These are phyloP conservation scores for Dynastes hyllus DNA, from an alignment of 2,888 invertebrate genomes.

Conservation along the genomic window DNA sequence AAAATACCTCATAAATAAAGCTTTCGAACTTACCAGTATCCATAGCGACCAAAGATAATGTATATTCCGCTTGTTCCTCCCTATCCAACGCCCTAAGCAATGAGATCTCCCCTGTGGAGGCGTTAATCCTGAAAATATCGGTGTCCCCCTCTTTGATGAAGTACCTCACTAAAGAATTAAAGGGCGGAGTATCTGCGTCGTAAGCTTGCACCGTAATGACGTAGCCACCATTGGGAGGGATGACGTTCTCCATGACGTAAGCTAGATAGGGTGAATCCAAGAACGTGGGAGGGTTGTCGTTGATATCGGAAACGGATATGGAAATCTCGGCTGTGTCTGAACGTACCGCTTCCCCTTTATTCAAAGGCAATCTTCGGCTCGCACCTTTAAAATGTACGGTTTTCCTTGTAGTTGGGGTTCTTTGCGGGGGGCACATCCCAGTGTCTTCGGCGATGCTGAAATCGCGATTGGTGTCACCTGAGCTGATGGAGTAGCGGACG, in stretches of 20 bases:
- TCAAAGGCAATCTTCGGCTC: conserved; percentile 91
- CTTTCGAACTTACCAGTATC: conserved; percentile 84
- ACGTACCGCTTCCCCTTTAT: conserved; percentile 72
- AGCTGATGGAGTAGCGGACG: conserved; percentile 90
- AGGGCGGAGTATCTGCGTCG: conserved; percentile 93
- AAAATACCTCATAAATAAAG: neutral
- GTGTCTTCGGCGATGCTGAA: conserved; percentile 94
- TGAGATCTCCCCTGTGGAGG: conserved; percentile 92
- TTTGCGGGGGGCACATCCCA: conserved; percentile 94
- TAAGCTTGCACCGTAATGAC: conserved; percentile 89
- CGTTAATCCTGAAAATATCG: conserved; percentile 92
- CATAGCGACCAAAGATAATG: conserved; percentile 91
- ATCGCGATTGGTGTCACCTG: conserved; percentile 92
- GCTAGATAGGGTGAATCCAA: conserved; percentile 95
- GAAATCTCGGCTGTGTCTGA: conserved; percentile 87
- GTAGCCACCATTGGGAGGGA: conserved; percentile 86
- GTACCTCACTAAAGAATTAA: conserved; percentile 93
- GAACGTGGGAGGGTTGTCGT: conserved; percentile 95
- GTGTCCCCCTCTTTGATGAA: conserved; percentile 95
- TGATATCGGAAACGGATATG: conserved; percentile 91
- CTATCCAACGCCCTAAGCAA: conserved; percentile 88
- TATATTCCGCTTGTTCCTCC: conserved; percentile 88
- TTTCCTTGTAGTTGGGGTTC: conserved; percentile 93
- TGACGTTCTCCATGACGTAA: conserved; percentile 93
- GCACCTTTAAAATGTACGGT: conserved; percentile 87